These are phyloP conservation scores for Paralvinella palmiformis DNA, from an alignment of 1,140 invertebrate genomes.

Conservation along the genomic window DNA sequence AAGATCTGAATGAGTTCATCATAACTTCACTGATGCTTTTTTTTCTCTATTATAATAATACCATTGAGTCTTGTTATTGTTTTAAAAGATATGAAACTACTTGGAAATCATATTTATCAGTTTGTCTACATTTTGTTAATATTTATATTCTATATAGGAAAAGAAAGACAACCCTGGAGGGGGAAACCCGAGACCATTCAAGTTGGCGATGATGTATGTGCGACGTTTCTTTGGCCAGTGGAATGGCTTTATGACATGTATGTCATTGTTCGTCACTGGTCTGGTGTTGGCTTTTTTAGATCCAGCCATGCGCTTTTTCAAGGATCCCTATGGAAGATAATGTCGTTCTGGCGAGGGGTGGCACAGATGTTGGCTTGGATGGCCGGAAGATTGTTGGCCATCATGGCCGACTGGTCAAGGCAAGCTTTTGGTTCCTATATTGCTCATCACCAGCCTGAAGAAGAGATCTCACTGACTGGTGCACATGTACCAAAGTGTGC, in stretches of 20 bases:
- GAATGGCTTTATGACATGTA: background rate
- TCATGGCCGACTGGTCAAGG: no score
- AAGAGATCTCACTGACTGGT: no score
- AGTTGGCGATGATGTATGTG: background rate
- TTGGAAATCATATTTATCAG: background rate
- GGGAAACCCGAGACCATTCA: background rate
- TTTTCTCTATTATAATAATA: background rate
- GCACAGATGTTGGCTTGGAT: no score
- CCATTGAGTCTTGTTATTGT: background rate
- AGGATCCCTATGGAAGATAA: no score
- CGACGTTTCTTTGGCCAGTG: background rate
- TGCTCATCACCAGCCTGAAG: no score
- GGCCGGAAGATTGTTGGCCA: no score
- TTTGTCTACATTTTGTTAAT: background rate
- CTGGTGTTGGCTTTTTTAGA: background rate
- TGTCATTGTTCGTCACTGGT: constrained; percentile 3
- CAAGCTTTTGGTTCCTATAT: no score
- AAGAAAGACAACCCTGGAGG: background rate
- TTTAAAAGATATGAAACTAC: background rate
- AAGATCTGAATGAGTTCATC: no score
- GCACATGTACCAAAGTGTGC: no score
- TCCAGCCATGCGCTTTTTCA: background rate
- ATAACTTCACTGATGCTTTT: no score
- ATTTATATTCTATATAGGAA: no score
- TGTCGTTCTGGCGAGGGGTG: no score